Evolutionary conservation across 2,888 invertebrate genomes (phyloP).

Genomic region (Serripes groenlandicus): DNA sequence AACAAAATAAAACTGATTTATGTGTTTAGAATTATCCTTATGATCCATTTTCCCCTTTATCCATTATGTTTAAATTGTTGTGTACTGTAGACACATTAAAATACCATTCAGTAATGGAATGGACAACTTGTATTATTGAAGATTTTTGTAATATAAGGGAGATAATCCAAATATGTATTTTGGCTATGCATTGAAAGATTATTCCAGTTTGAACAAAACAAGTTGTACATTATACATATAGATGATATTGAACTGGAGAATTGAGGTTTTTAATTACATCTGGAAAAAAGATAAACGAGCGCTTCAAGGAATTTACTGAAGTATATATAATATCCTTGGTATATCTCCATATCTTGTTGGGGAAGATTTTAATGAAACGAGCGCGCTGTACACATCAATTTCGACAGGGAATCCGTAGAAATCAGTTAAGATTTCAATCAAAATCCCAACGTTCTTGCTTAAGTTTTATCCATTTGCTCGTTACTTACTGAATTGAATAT

Average conservation of each 20-base stretch:
- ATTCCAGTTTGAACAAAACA: slow-evolving; percentile 1
- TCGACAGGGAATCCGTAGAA: slow-evolving; percentile 19
- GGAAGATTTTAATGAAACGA: neutral
- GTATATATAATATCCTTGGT: neutral
- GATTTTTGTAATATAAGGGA: slow-evolving; percentile 31
- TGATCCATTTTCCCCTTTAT: too few relatives aligned
- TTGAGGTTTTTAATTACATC: slow-evolving; percentile 11
- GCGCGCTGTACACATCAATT: slow-evolving; percentile 13
- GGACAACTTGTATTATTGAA: too few relatives aligned
- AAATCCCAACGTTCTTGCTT: slow-evolving; percentile 57
- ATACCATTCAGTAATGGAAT: too few relatives aligned
- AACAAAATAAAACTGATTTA: too few relatives aligned
- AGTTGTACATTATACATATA: neutral
- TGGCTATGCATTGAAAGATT: neutral
- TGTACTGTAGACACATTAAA: too few relatives aligned
- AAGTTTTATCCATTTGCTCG: slow-evolving; percentile 61
- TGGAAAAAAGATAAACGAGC: slow-evolving; percentile 1
- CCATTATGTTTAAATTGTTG: too few relatives aligned
- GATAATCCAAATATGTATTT: neutral
- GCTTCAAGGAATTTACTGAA: neutral
- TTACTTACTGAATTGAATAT: slow-evolving; percentile 64
- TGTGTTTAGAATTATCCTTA: too few relatives aligned
- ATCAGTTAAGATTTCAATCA: slow-evolving; percentile 51
- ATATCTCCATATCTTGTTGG: neutral
- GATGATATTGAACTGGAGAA: neutral